Evolutionary conservation across 2,888 invertebrate species (phyloP).

Genomic region (Trachelus iudaicus): DNA sequence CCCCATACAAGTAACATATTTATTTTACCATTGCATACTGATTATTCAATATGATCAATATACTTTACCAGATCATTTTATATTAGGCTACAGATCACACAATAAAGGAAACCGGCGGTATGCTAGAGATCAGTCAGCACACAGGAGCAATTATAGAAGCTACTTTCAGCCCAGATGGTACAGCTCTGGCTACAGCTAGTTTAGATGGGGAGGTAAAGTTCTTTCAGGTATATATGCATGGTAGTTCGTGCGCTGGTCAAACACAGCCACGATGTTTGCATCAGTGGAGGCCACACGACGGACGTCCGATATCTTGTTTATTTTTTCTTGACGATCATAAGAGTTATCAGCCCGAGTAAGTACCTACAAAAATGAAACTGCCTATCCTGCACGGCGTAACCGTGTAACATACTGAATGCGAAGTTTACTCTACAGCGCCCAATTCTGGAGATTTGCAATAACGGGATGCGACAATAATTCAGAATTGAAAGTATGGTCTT

Average conservation of each 20-base stretch:
- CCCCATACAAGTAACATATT: slow-evolving; percentile 36
- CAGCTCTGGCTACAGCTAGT: slow-evolving; percentile 91
- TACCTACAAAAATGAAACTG: slow-evolving; percentile 35
- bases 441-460: slow-evolving; percentile 96
- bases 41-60: slow-evolving; percentile 2
- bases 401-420: not conserved
- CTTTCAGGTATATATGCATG: slow-evolving; percentile 84
- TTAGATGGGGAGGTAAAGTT: slow-evolving; percentile 92
- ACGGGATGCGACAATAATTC: slow-evolving; percentile 92
- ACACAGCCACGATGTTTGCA: slow-evolving; percentile 84
- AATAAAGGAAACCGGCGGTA: slow-evolving; percentile 50
- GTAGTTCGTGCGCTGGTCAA: slow-evolving; percentile 63
- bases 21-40: not conserved
- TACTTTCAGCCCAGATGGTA: slow-evolving; percentile 93
- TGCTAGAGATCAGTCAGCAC: slow-evolving; percentile 72
- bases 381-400: slow-evolving; percentile 2
- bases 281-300: slow-evolving; percentile 93
- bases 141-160: slow-evolving; percentile 81
- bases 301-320: slow-evolving; percentile 87
- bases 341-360: slow-evolving; percentile 81
- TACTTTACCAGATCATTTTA: slow-evolving; percentile 25
- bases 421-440: slow-evolving; percentile 66
- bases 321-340: slow-evolving; percentile 94
- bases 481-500: slow-evolving; percentile 93
- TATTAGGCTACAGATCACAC: slow-evolving; percentile 50